Conservation (phyloP, 2,797 vertebrate genomes). For the Catamblyrhynchus diadema region DNA sequence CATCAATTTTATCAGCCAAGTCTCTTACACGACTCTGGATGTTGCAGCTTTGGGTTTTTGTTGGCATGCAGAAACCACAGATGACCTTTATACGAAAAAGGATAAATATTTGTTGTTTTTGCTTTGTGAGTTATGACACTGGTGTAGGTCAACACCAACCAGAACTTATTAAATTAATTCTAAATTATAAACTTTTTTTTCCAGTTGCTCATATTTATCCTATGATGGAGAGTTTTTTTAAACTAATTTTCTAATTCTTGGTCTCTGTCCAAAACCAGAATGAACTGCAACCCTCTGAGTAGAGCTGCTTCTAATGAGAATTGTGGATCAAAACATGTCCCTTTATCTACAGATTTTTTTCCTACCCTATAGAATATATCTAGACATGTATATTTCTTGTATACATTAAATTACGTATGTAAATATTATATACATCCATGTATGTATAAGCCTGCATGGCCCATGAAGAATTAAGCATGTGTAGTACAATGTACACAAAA, state of each 20-base stretch:
- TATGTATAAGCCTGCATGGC: neutral
- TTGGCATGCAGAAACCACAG: neutral
- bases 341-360: neutral
- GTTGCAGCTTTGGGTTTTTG: neutral
- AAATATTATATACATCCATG: neutral
- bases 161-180: neutral
- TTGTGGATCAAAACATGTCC: neutral
- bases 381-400: neutral
- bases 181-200: neutral
- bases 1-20: neutral
- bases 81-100: neutral
- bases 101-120: neutral
- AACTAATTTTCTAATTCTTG: neutral
- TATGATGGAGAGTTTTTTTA: neutral
- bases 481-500: neutral
- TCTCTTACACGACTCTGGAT: neutral
- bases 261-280: neutral
- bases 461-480: neutral
- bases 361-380: neutral
- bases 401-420: neutral
- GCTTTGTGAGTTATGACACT: neutral
- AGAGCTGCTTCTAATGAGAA: neutral
- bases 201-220: neutral
- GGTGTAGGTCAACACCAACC: neutral
- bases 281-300: neutral